Percentiles rank a stretch among this genome's conserved stretches.
phyloP scores from a whole-genome alignment of 2,888 invertebrate species.

The Nephrotoma guestfalica region DNA sequence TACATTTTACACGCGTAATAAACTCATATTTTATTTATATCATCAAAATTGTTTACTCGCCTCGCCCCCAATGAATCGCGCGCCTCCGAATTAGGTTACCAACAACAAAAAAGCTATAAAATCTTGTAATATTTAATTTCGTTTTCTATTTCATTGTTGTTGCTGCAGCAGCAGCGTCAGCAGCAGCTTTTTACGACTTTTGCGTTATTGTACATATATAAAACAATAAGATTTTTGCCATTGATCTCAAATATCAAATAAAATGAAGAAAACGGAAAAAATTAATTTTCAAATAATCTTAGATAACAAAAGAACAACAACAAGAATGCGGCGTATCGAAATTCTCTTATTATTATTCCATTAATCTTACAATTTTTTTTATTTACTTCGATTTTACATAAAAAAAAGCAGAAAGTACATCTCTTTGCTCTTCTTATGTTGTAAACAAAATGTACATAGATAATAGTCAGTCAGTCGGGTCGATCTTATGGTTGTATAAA shows the following conservation, averaged over 20 bases:
- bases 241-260: background rate
- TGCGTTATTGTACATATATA: background rate
- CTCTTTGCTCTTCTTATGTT: background rate
- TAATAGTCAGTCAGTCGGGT: background rate
- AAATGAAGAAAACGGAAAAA: background rate
- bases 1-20: no score
- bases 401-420: background rate
- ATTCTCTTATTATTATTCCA: background rate
- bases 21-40: no score
- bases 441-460: background rate
- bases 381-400: background rate
- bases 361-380: background rate
- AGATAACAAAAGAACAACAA: background rate
- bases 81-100: background rate
- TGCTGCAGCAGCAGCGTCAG: background rate
- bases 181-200: background rate
- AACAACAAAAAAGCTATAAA: background rate
- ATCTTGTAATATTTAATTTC: background rate
- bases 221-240: background rate
- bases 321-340: background rate
- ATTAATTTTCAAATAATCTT: background rate
- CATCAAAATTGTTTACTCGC: background rate
- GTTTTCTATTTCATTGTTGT: background rate
- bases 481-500: background rate
- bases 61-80: background rate